Evolutionary conservation across 1,140 invertebrate species (phyloP), one percentile per base, ranked within the genome.

Genomic region (Saccostrea glomerata): DNA sequence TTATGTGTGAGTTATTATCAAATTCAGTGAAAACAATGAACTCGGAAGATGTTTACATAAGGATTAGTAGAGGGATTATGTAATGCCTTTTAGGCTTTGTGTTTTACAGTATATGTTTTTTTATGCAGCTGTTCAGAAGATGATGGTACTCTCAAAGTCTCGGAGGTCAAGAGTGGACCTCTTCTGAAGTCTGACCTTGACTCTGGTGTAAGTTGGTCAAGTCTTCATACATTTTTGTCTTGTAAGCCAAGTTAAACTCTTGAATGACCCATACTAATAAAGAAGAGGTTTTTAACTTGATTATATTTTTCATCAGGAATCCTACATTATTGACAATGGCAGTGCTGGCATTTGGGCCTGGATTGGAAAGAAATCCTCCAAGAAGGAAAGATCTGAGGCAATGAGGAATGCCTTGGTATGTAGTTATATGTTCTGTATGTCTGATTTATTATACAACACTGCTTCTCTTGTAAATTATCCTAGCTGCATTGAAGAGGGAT

Each of bases 311-410:
- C 15, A 15, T 30, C 30, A 97, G 97, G 97, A 97, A 90, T 97
- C 97, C 0, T 99, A 97, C 94, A 97, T 99, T 87, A 95, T 99
- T 55, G 98, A 99, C 94, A 97, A 97, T 91, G 97, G 97, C n/a
- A 95, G 95, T 12, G 89, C 91, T 55, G 98, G 98, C 0, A 97
- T 99, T 87, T 99, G 98, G 98, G 97, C 98, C 2, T 99, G 98
- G 98, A 97, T 98, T 11, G 98, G 98, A 0, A 96, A 96, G 93
- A 95, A 96, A 90, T 96, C 97, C 63, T 96, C 95, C 82, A 95
- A 95, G 58, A 97, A 96, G 90, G 97, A 97, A 94, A 96, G 97
- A 90, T 95, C 96, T 36, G 97, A 97, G 95, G 97, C 97, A 0
- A 97, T 98, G 94, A 96, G 97, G 91, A 98, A 98, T 92, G 98